Evolutionary conservation across 2,888 invertebrate genomes (phyloP), one percentile per base, ranked within the genome.

Genomic region (Pollenia amentaria): DNA sequence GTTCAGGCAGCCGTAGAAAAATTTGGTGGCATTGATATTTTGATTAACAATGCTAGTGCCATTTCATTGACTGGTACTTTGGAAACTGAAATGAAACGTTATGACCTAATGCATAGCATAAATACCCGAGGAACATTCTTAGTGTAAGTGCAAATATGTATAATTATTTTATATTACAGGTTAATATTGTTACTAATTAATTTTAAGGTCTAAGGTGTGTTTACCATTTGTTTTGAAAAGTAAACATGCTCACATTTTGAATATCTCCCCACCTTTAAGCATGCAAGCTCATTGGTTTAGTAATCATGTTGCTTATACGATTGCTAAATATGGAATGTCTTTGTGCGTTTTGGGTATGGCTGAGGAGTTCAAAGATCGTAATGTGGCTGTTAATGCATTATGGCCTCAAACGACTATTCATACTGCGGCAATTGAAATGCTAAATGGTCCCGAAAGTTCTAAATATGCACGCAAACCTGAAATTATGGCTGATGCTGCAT

Each of bases 261-360:
- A 99, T 93, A 94, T 99, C 76, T 98, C 98, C 48, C 99, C 99
- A 1, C 99, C 99, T 0, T 94, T 99, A 18, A 97, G 96, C 91
- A 95, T 99, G 96, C 95, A 95, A 88, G 96, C 98, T 0, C 94
- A 95, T 89, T 99, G 99, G 99, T 95, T 99, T 92, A 95, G 95
- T 80, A 95, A 96, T 90, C 97, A 99, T 93, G 97, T 98, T 60
- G 99, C 98, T 0, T 99, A 99, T 93, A 99, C 99, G 0, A 99
- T 99, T 96, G 98, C 99, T 0, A 99, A 99, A 92, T 99, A 98
- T 93, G 99, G 99, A 29, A 99, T 99, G 99, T 98, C 98, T 0
- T 97, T 99, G 98, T 99, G 99, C 93, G 98, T 97, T 2, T 94
- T 99, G n/a, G 99, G 99, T n/a, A 98, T 99, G 98, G 95, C 98